These are phyloP conservation scores for Atherix ibis DNA, from an alignment of 2,888 invertebrate genomes.

Conservation along the genomic window DNA sequence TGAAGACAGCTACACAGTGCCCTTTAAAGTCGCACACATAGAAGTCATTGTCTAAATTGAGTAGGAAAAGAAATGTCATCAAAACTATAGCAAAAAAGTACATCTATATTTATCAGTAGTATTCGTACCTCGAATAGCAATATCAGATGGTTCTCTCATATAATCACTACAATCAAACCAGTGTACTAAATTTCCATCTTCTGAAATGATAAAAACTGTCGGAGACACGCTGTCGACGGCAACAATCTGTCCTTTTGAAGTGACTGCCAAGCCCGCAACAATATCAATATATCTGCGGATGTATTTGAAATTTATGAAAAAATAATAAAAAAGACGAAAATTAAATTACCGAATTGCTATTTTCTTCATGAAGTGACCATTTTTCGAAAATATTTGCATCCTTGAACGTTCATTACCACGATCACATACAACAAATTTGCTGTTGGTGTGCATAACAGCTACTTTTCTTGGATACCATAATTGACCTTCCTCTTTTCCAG, in stretches of 20 bases:
- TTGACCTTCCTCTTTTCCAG: slow-evolving; percentile 92
- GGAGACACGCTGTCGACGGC: slow-evolving; percentile 96
- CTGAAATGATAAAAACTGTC: slow-evolving; percentile 85
- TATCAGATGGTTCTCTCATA: slow-evolving; percentile 95
- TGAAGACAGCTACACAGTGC: slow-evolving; percentile 92
- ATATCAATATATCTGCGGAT: slow-evolving; percentile 61
- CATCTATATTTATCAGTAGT: too few species aligned
- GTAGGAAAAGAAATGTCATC: slow-evolving; percentile 3
- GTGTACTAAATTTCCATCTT: slow-evolving; percentile 78
- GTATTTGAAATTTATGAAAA: background rate
- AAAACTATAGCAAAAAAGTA: background rate
- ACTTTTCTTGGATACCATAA: slow-evolving; percentile 96
- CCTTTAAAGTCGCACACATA: slow-evolving; percentile 98
- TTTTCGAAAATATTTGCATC: slow-evolving; percentile 95
- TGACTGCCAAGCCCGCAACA: slow-evolving; percentile 88
- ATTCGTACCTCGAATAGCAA: slow-evolving; percentile 76
- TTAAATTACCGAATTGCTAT: slow-evolving; percentile 51
- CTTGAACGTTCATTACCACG: slow-evolving; percentile 90
- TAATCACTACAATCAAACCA: slow-evolving; percentile 98
- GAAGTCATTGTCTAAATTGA: slow-evolving; percentile 62
- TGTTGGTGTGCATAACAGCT: slow-evolving; percentile 72
- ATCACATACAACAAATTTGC: slow-evolving; percentile 93
- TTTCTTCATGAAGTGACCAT: slow-evolving; percentile 89
- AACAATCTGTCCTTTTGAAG: slow-evolving; percentile 81
- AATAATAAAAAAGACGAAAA: background rate